Conservation (phyloP, 2,797 vertebrate species). For the Microtus agrestis region DNA sequence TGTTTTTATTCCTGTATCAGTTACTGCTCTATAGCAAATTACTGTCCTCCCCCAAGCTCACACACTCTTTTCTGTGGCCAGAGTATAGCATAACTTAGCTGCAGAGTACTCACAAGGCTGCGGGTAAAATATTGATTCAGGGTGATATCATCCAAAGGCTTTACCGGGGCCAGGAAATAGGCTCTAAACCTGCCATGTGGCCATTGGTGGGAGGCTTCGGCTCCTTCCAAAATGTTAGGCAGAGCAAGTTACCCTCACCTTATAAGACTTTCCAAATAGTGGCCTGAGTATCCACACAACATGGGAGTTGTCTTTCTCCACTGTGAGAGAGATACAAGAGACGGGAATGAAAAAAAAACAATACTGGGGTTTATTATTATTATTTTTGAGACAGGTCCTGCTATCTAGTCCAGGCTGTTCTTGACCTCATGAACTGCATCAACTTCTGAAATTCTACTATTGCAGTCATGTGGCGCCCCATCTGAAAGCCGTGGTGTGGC, state of each 20-base stretch:
- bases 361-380: neutral
- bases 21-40: constrained; percentile 24
- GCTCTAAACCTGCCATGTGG: neutral
- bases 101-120: neutral
- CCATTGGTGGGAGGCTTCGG: neutral
- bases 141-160: neutral
- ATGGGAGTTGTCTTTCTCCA: neutral
- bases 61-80: neutral
- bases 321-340: neutral
- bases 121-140: neutral
- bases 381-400: neutral
- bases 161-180: neutral
- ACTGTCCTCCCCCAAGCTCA: neutral
- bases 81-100: neutral
- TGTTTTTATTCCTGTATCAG: neutral
- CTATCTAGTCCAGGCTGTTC: neutral
- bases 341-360: neutral
- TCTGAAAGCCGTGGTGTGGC: neutral
- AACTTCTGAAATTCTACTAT: neutral
- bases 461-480: no score
- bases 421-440: no score
- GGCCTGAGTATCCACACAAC: neutral
- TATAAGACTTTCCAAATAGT: neutral
- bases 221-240: neutral
- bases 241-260: neutral